These are phyloP conservation scores for Urocitellus parryii DNA, from an alignment of 2,113 vertebrate species.

Conservation along the genomic window DNA sequence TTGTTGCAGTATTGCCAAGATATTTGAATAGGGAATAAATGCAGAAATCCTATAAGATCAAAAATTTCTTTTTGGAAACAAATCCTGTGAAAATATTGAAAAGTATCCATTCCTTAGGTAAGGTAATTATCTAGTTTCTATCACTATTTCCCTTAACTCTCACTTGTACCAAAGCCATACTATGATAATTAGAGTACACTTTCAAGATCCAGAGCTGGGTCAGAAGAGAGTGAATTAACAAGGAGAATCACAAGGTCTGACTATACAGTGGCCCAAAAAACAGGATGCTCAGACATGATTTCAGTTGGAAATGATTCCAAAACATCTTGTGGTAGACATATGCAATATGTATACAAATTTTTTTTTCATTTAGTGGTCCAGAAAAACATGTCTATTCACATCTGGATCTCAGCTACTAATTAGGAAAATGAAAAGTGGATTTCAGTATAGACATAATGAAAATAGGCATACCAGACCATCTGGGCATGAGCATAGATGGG, in stretches of 20 bases:
- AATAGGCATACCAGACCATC: background rate
- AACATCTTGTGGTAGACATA: background rate
- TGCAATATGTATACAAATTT: background rate
- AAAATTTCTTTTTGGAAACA: background rate
- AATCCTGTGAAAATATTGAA: conserved; percentile 4
- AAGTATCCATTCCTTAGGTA: background rate
- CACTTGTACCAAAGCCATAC: background rate
- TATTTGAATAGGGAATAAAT: background rate
- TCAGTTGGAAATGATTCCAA: background rate
- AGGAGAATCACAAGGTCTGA: background rate
- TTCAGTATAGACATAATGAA: background rate
- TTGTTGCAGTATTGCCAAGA: background rate
- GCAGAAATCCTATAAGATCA: background rate
- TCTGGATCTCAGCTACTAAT: background rate
- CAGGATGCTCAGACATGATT: background rate
- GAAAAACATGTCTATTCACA: conserved; percentile 17
- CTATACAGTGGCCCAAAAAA: background rate
- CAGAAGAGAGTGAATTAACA: background rate
- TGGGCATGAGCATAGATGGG: background rate
- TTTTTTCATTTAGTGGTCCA: background rate
- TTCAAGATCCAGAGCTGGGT: background rate
- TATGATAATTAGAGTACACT: background rate
- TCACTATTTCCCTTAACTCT: background rate
- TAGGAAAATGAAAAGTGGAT: conserved; percentile 34
- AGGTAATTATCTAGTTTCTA: conserved; percentile 30